Base-by-base conservation (phyloP, 2,888 invertebrate species). In the Hofmannophila pseudospretella region DNA sequence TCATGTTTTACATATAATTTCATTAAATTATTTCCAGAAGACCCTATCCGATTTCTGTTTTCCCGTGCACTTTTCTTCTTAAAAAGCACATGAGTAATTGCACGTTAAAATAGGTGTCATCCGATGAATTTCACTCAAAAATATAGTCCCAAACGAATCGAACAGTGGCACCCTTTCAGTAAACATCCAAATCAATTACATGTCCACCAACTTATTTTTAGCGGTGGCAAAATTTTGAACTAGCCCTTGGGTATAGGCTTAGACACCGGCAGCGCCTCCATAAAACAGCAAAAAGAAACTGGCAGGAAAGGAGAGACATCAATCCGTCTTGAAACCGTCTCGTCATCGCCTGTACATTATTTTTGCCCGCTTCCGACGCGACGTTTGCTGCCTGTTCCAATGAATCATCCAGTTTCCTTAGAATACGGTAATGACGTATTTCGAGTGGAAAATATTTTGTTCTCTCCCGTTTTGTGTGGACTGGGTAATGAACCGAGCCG, bases 131-230 rank as follows among this genome's bases (percentile, higher is more conserved):
- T 23, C 23, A n/a, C 31, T 36, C 32, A 46, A 44, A 46, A 46
- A 47, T 47, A 42, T 34, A 41, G 50, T 43, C 45, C 49, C 35
- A 20, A 13, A 4, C 9, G 10, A 34, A 27, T 47, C 44, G 27
- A 19, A 41, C 38, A 44, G 49, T 46, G 55, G 50, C 57, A 60
- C 55, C 54, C 57, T 54, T 53, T 55, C 42, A 42, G 48, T 57
- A 67, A 70, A 68, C 64, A 72, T 59, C 64, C 61, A 51, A 74
- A 74, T 74, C 73, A 69, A 70, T 74, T 73, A 67, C 47, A 42
- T 19, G 49, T n/a, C 1, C 23, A 51, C 42, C 47, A 11, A 12
- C 7, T 28, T 11, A 7, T 9, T 12, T 13, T 7, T 28, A 11
- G 12, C 11, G 12, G 28, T 28, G 28, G 11, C 13, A 1, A 13